phyloP scores from a whole-genome alignment of 2,797 vertebrate genomes.

The Muraenolepis orangiensis region DNA sequence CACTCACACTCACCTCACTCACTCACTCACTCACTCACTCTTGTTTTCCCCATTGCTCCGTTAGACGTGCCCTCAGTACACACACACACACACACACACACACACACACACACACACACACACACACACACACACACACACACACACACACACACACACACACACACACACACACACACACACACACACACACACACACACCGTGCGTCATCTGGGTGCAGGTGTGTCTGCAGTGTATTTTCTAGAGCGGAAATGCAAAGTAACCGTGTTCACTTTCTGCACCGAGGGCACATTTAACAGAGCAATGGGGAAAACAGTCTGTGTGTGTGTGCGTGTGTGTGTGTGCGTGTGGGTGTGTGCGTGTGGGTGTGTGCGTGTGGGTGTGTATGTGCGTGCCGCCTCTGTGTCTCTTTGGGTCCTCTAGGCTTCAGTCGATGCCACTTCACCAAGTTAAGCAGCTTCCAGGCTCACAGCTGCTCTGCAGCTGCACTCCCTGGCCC shows the following conservation, averaged over 20 bases:
- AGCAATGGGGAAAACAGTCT: conserved; percentile 12
- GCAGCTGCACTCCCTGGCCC: conserved; percentile 31
- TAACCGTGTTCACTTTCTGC: conserved; percentile 54
- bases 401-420: conserved; percentile 50
- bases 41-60: no score
- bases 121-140: not conserved
- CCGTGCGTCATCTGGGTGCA: conserved; percentile 50
- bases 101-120: no score
- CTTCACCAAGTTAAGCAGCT: conserved; percentile 59
- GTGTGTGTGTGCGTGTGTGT: conserved; percentile 7
- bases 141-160: not conserved
- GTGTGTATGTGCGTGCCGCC: conserved; percentile 21
- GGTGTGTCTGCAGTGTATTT: conserved; percentile 56
- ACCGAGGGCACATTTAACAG: conserved; percentile 39
- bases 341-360: conserved; percentile 10
- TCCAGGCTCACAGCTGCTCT: conserved; percentile 63
- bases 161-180: not conserved
- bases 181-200: not conserved
- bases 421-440: conserved; percentile 50
- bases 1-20: no score
- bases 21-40: no score
- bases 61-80: no score
- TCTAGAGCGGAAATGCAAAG: conserved; percentile 70
- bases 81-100: no score
- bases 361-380: conserved; percentile 9